Conservation (phyloP, 2,888 invertebrate genomes). For the Eilema sororculum region DNA sequence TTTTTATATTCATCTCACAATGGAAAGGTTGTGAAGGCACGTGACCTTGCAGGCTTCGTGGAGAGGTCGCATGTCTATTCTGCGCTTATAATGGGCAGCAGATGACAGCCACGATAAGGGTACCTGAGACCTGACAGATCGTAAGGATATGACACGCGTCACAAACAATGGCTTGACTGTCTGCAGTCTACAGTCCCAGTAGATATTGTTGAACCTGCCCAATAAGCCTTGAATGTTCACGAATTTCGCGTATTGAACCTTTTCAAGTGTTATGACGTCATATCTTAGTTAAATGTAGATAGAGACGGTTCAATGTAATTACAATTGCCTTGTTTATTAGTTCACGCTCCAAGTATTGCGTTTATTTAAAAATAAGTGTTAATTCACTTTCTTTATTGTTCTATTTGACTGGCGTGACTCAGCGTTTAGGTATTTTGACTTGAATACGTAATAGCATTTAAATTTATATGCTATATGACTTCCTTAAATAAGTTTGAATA, state of each 20-base stretch:
- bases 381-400: constrained; percentile 3
- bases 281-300: constrained; percentile 20
- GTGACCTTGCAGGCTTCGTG: constrained; percentile 69
- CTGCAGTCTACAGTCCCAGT: constrained; percentile 12
- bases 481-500: constrained; percentile 7
- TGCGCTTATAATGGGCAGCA: constrained; percentile 71
- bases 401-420: not conserved
- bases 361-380: constrained; percentile 10
- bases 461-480: not conserved
- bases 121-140: constrained; percentile 47
- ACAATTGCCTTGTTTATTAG: constrained; percentile 13
- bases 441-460: constrained; percentile 6
- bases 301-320: constrained; percentile 33
- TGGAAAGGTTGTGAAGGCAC: constrained; percentile 68
- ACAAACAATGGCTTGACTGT: constrained; percentile 30
- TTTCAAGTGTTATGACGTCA: constrained; percentile 30
- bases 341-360: constrained; percentile 1
- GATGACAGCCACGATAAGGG: constrained; percentile 78
- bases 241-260: constrained; percentile 28
- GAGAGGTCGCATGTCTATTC: constrained; percentile 75
- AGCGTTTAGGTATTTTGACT: constrained; percentile 5
- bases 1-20: constrained; percentile 60
- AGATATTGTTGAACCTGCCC: constrained; percentile 28
- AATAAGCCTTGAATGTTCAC: constrained; percentile 31
- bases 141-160: constrained; percentile 46